Evolutionary conservation across 2,113 vertebrate species (phyloP).

Genomic region (Calcarius ornatus): DNA sequence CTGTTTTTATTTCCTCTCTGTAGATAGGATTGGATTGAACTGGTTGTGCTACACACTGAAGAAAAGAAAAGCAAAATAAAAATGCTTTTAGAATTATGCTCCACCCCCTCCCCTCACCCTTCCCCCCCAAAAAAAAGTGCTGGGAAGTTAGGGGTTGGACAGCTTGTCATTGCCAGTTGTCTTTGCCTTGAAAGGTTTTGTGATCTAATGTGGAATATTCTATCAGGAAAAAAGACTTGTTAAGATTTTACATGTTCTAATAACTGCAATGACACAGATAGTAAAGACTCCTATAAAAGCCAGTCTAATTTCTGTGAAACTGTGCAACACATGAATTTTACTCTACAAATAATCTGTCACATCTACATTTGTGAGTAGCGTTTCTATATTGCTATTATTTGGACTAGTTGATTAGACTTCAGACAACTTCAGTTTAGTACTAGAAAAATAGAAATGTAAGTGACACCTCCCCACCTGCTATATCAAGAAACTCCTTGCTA

Average conservation of each 20-base stretch:
- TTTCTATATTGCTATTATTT: neutral
- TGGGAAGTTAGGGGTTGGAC: neutral
- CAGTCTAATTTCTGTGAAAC: neutral
- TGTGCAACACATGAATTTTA: neutral
- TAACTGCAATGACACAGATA: slow-evolving; percentile 12
- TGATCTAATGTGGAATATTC: slow-evolving; percentile 37
- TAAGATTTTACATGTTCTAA: slow-evolving; percentile 30
- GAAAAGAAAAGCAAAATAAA: neutral
- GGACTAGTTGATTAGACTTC: neutral
- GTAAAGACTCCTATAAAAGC: slow-evolving; percentile 24
- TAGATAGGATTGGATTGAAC: neutral
- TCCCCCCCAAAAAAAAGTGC: neutral
- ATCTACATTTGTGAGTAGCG: neutral
- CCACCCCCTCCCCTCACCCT: neutral
- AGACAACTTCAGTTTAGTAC: neutral
- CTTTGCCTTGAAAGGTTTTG: slow-evolving; percentile 22
- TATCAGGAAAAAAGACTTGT: neutral
- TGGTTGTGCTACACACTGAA: neutral
- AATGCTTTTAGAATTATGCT: neutral
- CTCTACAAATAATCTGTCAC: neutral
- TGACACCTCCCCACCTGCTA: neutral
- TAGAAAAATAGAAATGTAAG: slow-evolving; percentile 5
- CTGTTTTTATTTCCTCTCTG: slow-evolving; percentile 38
- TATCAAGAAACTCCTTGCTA: neutral
- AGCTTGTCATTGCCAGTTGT: neutral